Base-by-base conservation (phyloP, 1,140 invertebrate genomes). In the Antheraea pernyi region DNA sequence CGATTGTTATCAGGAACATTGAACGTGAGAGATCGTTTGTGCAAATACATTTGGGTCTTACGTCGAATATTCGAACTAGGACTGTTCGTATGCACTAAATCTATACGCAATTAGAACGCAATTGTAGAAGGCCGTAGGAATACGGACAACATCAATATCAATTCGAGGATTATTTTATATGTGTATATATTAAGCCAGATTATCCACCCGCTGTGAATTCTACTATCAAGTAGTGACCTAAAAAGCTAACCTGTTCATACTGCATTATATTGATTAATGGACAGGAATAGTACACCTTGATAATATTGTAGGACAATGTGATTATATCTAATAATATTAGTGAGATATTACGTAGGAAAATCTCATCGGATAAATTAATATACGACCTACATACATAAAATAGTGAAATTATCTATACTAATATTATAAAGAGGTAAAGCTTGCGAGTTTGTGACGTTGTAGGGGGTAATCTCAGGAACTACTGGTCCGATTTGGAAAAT, bases 1-100 rank as follows among this genome's bases (percentile, higher is more conserved):
- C 19, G 60, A 61, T 30, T 61, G 60, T 61, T 61, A 36, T 30
- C 60, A 36, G 11, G 16, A 61, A 61, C 60, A 19, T 13, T 22
- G 60, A 61, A 61, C 19, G 60, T 9, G 60, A 36, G 46, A 53
- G 46, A 53, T 61, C 60, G 18, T 30, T 11, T 22, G 60, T 30
- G 6, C 30, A 61, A 61, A 61, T 60, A 16, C 59, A 60, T 61
- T 61, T 22, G 5, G 19, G 18, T 22, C 22, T 61, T 61, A 36
- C 19, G 30, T 61, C 7, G 19, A 48, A 3, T 48, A 48, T 3
- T n/a, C n/a, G n/a, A n/a, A n/a, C n/a, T n/a, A n/a, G n/a, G 46
- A 53, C 11, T 53, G 16, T 53, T 53, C 13, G 16, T n/a, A 42
- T 42, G 39, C 0, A 42, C 7, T 42, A 42, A 42, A 42, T 42